Evolutionary conservation across 2,888 invertebrate species (phyloP).

Genomic region (Tachina fera): DNA sequence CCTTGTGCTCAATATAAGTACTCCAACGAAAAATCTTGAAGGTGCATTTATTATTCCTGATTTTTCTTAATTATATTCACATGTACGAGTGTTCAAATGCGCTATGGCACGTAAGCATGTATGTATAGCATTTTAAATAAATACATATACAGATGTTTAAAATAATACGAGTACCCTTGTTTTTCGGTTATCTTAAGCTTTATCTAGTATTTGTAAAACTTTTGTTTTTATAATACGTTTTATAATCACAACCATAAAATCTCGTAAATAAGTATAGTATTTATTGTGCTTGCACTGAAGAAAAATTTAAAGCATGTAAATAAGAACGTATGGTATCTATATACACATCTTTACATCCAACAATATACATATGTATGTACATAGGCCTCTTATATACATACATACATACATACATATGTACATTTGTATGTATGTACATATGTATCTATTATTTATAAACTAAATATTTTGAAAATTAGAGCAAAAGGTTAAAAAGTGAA

Average conservation of each 20-base stretch:
- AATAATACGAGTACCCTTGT: neutral
- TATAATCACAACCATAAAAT: conserved; percentile 51
- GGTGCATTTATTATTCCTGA: no score
- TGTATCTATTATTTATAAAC: neutral
- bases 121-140: no score
- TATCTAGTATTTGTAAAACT: conserved; percentile 17
- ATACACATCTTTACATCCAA: neutral
- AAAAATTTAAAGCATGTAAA: neutral
- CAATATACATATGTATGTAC: neutral
- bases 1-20: no score
- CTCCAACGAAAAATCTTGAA: no score
- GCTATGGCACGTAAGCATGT: no score
- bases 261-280: conserved; percentile 41
- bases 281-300: neutral
- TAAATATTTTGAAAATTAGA: conserved; percentile 47
- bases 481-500: conserved; percentile 64
- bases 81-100: no score
- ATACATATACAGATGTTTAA: neutral
- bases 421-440: no score
- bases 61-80: no score
- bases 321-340: neutral
- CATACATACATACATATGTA: neutral
- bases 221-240: conserved; percentile 32
- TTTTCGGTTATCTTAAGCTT: conserved; percentile 21
- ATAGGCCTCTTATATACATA: neutral